Base-by-base conservation (phyloP, 2,113 vertebrate genomes). In the Columbina picui region DNA sequence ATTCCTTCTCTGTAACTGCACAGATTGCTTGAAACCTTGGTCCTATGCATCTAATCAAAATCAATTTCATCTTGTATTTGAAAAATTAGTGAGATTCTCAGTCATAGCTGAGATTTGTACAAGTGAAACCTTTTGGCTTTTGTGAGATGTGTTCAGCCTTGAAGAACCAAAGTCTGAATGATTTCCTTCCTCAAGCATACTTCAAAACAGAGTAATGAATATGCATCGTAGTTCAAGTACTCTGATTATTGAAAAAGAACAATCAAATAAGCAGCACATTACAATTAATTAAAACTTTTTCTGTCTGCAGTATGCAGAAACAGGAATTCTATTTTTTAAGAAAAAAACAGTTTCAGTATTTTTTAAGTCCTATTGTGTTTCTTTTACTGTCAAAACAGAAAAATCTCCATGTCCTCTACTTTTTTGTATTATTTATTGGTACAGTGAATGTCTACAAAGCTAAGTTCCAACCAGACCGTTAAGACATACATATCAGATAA, bases 81-180 rank as follows among this genome's bases (percentile, higher is more conserved):
- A 94, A 89, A 87, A 93, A 68, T 73, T 52, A 76, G 30, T n/a
- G 55, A 56, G 36, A 68, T 49, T 90, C 16, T 56, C 36, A 84
- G 64, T 55, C 32, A n/a, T 38, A 49, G 17, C 8, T 90, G 67
- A 87, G 26, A 76, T 85, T n/a, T 87, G 10, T 67, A 27, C 23
- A 78, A 87, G 49, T 76, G 70, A 23, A 65, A 89, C 32, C 21
- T 94, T 73, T 87, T 90, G 63, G n/a, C 50, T 96, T 93, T 65
- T 65, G 21, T 71, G 63, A 77, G 41, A 73, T 49, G 14, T 36
- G 12, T 84, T 95, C 32, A 87, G 25, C 41, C 76, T 69, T 76
- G 53, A 83, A 73, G 61, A 94, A 69, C 7, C 8, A 36, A 87
- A 45, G 27, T 82, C 75, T 76, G 45, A 85, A 65, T 88, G 81